Evolutionary conservation across 2,797 vertebrate genomes (phyloP).

Genomic region (Rhabdophis nuchalis): DNA sequence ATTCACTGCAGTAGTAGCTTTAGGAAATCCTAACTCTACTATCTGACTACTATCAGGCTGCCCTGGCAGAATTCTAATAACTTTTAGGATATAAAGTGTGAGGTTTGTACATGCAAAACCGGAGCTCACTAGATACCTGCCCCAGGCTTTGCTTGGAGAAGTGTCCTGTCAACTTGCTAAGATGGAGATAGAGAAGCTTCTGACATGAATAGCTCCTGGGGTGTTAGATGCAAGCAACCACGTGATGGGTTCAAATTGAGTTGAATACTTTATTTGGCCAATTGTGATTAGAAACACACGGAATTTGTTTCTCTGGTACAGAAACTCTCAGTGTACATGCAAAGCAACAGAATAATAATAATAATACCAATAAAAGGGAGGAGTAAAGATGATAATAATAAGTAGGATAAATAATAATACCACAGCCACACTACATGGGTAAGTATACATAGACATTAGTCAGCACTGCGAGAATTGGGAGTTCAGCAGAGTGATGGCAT

Average conservation of each 20-base stretch:
- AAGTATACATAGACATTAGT: not conserved
- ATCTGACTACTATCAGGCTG: not conserved
- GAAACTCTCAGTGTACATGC: not conserved
- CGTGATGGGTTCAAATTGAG: not conserved
- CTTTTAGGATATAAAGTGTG: not conserved
- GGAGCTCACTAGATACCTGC: not conserved
- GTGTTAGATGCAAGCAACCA: not conserved
- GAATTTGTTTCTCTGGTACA: not conserved
- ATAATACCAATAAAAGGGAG: not conserved
- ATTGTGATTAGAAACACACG: not conserved
- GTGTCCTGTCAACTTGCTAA: not conserved
- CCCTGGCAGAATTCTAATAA: not conserved
- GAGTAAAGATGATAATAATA: not conserved
- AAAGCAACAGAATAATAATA: not conserved
- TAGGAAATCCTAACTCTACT: not conserved
- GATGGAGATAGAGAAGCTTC: not conserved
- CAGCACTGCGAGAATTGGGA: not conserved
- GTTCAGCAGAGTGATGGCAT: not conserved
- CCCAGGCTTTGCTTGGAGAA: not conserved
- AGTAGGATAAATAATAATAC: not conserved
- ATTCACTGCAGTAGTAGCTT: not conserved
- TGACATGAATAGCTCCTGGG: not conserved
- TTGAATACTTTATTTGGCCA: not conserved
- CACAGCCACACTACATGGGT: not conserved
- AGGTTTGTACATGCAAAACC: not conserved